Percentiles rank a stretch among this genome's conserved stretches.
Evolutionary conservation across 2,888 invertebrate genomes (phyloP).

Genomic region (Dexiosoma caninum): DNA sequence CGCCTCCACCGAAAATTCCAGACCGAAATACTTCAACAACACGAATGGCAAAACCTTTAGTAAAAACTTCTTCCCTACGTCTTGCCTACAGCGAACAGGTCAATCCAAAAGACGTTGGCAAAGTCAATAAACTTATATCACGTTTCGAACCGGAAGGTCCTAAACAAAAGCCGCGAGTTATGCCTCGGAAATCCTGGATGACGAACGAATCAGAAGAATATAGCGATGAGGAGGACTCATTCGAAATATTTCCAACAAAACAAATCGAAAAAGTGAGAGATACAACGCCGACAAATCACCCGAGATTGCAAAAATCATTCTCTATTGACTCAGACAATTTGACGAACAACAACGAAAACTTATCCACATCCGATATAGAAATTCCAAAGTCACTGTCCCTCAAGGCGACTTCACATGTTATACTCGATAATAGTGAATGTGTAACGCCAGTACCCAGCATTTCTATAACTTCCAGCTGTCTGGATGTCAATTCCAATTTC

Average conservation of each 20-base stretch:
- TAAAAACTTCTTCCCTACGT: slow-evolving; percentile 74
- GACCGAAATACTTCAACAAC: slow-evolving; percentile 70
- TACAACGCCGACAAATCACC: slow-evolving; percentile 62
- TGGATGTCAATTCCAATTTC: slow-evolving; percentile 65
- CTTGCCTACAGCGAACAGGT: slow-evolving; percentile 75
- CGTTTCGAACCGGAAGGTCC: slow-evolving; percentile 70
- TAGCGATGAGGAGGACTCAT: slow-evolving; percentile 62
- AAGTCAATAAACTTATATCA: slow-evolving; percentile 76
- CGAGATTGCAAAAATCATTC: slow-evolving; percentile 50
- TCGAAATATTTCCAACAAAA: slow-evolving; percentile 25
- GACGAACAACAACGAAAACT: slow-evolving; percentile 35
- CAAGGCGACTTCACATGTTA: slow-evolving; percentile 44
- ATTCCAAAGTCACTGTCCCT: slow-evolving; percentile 18
- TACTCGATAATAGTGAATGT: slow-evolving; percentile 13
- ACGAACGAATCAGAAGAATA: slow-evolving; percentile 67
- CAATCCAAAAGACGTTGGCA: slow-evolving; percentile 73
- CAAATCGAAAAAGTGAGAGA: slow-evolving; percentile 50
- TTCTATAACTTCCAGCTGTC: slow-evolving; percentile 36
- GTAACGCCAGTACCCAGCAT: slow-evolving; percentile 34
- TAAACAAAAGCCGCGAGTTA: slow-evolving; percentile 63
- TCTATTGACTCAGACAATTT: slow-evolving; percentile 48
- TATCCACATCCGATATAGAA: slow-evolving; percentile 49
- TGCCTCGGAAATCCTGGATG: slow-evolving; percentile 56
- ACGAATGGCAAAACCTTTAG: slow-evolving; percentile 71
- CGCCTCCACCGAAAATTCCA: slow-evolving; percentile 67